Conservation (phyloP, 1,140 invertebrate species). For the Mamestra configurata region DNA sequence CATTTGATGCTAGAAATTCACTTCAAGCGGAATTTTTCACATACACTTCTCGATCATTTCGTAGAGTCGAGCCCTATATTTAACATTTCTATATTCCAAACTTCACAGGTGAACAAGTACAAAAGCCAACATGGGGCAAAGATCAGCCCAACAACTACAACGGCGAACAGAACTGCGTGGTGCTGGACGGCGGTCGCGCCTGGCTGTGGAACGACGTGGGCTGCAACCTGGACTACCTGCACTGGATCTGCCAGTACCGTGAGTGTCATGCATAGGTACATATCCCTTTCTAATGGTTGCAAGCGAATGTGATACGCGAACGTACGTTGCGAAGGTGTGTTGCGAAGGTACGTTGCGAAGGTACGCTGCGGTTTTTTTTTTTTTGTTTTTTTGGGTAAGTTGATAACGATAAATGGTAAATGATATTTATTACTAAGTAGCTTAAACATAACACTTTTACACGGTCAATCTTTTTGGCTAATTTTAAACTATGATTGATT, state of each 20-base stretch:
- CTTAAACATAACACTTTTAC: no score
- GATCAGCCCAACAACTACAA: conserved; percentile 99
- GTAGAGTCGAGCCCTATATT: background rate
- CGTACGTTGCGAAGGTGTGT: conserved; percentile 8
- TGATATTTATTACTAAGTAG: no score
- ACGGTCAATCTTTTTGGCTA: no score
- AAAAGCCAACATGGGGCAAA: conserved; percentile 95
- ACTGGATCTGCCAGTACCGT: conserved; percentile 97
- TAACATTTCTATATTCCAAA: background rate
- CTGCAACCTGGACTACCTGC: conserved; percentile 96
- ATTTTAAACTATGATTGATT: no score
- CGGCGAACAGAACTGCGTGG: conserved; percentile 97
- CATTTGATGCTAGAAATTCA: no score
- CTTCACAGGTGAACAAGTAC: conserved; percentile 91
- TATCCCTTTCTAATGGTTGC: conserved; percentile 76
- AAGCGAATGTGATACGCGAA: conserved; percentile 66
- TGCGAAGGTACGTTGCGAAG: no score
- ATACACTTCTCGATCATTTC: no score
- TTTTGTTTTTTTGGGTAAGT: no score
- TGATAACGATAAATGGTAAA: no score
- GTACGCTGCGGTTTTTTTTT: no score
- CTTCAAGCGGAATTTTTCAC: no score
- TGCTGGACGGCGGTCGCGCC: conserved; percentile 95
- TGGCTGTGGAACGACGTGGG: conserved; percentile 99
- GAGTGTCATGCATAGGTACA: conserved; percentile 88